phyloP scores from a whole-genome alignment of 2,888 invertebrate genomes.

The Drosophila emarginata region DNA sequence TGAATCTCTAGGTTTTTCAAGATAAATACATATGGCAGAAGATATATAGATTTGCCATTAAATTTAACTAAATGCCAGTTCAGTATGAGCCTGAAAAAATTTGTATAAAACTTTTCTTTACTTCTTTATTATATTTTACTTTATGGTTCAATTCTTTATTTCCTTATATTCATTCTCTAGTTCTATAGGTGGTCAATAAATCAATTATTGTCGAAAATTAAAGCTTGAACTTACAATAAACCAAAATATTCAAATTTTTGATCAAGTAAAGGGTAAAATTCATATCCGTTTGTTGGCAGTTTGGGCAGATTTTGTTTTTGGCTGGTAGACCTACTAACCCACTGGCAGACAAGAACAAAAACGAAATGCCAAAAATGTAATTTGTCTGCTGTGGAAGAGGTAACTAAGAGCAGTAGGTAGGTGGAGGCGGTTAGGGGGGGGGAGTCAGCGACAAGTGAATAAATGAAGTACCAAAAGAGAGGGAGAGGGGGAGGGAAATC shows the following conservation, averaged over 20 bases:
- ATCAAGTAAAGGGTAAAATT: background rate
- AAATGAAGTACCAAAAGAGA: background rate
- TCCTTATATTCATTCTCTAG: too few relatives aligned
- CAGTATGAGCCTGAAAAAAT: too few relatives aligned
- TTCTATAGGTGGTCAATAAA: too few relatives aligned
- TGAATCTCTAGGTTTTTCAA: too few relatives aligned
- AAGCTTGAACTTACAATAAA: background rate
- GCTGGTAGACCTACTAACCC: conserved; percentile 32
- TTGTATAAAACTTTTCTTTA: too few relatives aligned
- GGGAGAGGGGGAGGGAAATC: conserved; percentile 6
- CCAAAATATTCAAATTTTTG: background rate
- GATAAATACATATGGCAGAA: too few relatives aligned
- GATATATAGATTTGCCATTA: too few relatives aligned
- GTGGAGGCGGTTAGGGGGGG: too few relatives aligned
- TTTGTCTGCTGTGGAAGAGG: conserved; percentile 47
- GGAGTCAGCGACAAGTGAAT: background rate
- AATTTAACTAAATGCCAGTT: too few relatives aligned
- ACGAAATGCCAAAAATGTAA: conserved; percentile 73
- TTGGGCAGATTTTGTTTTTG: conserved; percentile 40
- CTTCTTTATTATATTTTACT: too few relatives aligned
- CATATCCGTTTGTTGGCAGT: background rate
- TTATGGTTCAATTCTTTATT: too few relatives aligned
- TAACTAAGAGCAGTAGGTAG: background rate
- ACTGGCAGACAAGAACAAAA: conserved; percentile 29
- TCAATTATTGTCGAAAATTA: too few relatives aligned